A percentile compares a stretch with the other conserved stretches of the same genome.
phyloP scores from a whole-genome alignment of 35 echinoderm and acorn worm species.

The Diadema setosum region DNA sequence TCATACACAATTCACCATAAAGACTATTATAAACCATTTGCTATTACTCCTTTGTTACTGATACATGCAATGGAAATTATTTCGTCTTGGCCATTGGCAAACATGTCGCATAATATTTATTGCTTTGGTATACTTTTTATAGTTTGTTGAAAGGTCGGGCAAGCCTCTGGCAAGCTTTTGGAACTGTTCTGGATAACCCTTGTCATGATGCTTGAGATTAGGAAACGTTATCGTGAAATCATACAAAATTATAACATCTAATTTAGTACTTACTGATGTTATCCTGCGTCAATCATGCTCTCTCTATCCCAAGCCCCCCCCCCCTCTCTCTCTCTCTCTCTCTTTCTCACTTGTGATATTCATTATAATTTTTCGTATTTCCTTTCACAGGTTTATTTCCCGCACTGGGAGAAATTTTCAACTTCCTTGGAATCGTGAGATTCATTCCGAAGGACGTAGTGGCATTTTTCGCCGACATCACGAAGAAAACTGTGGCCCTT shows the following conservation, averaged over 20 bases:
- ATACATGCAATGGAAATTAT: too few relatives aligned
- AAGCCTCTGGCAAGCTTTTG: too few relatives aligned
- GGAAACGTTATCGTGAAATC: too few relatives aligned
- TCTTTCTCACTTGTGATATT: background rate
- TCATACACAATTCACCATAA: too few relatives aligned
- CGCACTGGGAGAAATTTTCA: background rate
- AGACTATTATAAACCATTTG: too few relatives aligned
- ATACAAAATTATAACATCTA: background rate
- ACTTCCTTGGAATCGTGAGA: background rate
- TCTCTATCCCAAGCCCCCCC: background rate
- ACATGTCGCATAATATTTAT: too few relatives aligned
- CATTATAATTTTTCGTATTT: background rate
- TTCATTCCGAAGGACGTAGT: background rate
- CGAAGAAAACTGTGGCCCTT: background rate
- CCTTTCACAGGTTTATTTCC: background rate
- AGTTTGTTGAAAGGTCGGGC: too few relatives aligned
- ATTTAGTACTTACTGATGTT: background rate
- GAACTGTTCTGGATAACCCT: too few relatives aligned
- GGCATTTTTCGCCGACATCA: background rate
- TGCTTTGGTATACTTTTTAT: too few relatives aligned
- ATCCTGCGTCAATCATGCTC: background rate
- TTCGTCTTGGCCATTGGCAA: too few relatives aligned
- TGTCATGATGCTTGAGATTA: too few relatives aligned
- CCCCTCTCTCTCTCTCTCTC: background rate
- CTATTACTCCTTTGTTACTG: too few relatives aligned